Percentiles rank a stretch among this genome's conserved stretches.
Conservation (phyloP, 2,113 vertebrate genomes). For the Elaphurus davidianus region DNA sequence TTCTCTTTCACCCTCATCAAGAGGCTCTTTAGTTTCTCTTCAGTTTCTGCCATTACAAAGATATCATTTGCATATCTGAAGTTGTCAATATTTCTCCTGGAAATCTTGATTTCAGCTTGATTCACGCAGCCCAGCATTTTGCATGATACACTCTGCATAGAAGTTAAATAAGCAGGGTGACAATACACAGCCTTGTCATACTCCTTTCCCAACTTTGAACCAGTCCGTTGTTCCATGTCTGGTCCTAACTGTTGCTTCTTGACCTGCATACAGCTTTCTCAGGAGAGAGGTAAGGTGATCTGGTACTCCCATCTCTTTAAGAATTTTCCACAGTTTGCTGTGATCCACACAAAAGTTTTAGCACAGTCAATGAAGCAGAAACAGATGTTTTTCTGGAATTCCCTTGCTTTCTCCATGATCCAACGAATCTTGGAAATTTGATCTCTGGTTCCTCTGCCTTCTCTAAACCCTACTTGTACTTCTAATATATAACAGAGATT, state of each 20-base stretch:
- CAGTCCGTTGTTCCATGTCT: neutral
- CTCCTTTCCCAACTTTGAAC: neutral
- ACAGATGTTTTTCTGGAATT: neutral
- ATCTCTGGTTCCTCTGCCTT: neutral
- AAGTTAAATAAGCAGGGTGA: neutral
- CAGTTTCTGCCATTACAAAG: neutral
- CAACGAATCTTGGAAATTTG: neutral
- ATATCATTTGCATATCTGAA: neutral
- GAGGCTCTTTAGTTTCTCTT: neutral
- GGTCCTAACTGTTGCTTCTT: neutral
- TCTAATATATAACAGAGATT: slow-evolving; percentile 34
- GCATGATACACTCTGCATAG: neutral
- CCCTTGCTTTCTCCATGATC: neutral
- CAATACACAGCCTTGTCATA: neutral
- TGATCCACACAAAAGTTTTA: neutral
- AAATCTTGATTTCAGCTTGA: neutral
- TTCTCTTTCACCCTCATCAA: neutral
- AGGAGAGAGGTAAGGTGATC: neutral
- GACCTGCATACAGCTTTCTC: neutral
- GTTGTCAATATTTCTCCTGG: neutral
- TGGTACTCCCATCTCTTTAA: neutral
- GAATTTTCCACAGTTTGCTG: neutral
- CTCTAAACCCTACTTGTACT: neutral
- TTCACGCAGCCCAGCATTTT: neutral
- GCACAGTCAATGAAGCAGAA: neutral